Percentiles rank a stretch among this genome's conserved stretches.
Evolutionary conservation across 2,113 vertebrate species (phyloP).

Genomic region (Budorcas taxicolor): DNA sequence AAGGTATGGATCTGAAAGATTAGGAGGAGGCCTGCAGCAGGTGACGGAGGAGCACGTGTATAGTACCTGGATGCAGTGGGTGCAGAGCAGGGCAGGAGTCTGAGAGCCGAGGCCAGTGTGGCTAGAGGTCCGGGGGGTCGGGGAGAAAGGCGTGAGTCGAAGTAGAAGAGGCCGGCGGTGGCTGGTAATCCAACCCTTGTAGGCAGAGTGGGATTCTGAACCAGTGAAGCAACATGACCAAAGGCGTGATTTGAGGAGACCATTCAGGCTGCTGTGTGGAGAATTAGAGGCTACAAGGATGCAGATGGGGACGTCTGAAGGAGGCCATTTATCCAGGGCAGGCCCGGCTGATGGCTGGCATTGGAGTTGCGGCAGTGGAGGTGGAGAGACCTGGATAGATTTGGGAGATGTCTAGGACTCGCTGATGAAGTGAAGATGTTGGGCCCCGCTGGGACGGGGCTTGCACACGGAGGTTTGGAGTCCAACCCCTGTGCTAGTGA

Average conservation of each 20-base stretch:
- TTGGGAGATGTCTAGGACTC: neutral
- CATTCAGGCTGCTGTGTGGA: neutral
- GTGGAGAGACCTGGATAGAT: neutral
- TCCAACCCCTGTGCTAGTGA: neutral
- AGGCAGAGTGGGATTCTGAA: neutral
- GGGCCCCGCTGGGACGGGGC: neutral
- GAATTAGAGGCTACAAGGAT: neutral
- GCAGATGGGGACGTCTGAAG: neutral
- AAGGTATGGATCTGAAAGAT: neutral
- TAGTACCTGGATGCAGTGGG: neutral
- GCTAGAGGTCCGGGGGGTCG: rapidly evolving
- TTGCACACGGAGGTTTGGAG: neutral
- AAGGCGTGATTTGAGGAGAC: neutral
- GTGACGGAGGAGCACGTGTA: neutral
- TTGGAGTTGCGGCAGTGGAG: neutral
- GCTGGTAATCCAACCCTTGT: neutral
- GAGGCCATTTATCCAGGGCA: neutral
- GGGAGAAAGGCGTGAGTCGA: neutral
- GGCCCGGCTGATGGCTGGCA: neutral
- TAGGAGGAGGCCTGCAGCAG: neutral
- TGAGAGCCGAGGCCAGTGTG: neutral
- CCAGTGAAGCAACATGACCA: neutral
- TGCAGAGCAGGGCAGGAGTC: neutral
- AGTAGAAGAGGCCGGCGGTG: neutral
- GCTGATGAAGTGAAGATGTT: neutral